phyloP scores from a whole-genome alignment of 2,888 invertebrate genomes.

The Pedicia rivosa region DNA sequence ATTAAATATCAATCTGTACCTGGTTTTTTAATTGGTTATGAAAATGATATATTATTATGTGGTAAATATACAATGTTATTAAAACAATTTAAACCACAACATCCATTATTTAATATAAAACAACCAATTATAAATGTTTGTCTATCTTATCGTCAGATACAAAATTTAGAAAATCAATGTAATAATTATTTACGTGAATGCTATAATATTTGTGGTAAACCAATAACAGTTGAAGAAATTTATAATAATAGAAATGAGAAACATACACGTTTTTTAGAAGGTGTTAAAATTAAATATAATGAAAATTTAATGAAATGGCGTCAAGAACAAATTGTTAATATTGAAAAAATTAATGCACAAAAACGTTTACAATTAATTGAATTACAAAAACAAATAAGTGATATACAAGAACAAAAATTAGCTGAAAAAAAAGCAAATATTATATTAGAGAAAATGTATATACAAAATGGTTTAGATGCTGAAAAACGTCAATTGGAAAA shows the following conservation, averaged over 20 bases:
- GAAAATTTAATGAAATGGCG: constrained; percentile 22
- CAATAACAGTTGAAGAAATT: constrained; percentile 35
- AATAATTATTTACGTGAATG: constrained; percentile 17
- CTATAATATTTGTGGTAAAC: constrained; percentile 31
- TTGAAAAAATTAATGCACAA: constrained; percentile 11
- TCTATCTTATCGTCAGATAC: constrained; percentile 21
- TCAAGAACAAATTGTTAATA: constrained; percentile 15
- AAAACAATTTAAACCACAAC: constrained; percentile 48
- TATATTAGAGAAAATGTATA: constrained; percentile 18
- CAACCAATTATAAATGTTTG: constrained; percentile 24
- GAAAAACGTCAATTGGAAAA: constrained; percentile 18
- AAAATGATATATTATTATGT: constrained; percentile 50
- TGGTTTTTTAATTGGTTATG: constrained; percentile 45
- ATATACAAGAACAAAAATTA: constrained; percentile 19
- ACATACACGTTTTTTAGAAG: constrained; percentile 34
- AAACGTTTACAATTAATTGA: constrained; percentile 20
- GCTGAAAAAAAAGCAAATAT: constrained; percentile 20
- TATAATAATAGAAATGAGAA: constrained; percentile 33
- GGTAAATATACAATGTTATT: constrained; percentile 58
- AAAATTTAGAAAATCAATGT: constrained; percentile 16
- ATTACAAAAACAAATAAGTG: constrained; percentile 19
- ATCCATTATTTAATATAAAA: constrained; percentile 21
- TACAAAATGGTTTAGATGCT: constrained; percentile 17
- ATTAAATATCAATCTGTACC: constrained; percentile 35
- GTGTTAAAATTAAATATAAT: constrained; percentile 31